Percentiles rank a stretch among this genome's conserved stretches.
Evolutionary conservation across 2,113 vertebrate species (phyloP).

Genomic region (Hippotragus niger): DNA sequence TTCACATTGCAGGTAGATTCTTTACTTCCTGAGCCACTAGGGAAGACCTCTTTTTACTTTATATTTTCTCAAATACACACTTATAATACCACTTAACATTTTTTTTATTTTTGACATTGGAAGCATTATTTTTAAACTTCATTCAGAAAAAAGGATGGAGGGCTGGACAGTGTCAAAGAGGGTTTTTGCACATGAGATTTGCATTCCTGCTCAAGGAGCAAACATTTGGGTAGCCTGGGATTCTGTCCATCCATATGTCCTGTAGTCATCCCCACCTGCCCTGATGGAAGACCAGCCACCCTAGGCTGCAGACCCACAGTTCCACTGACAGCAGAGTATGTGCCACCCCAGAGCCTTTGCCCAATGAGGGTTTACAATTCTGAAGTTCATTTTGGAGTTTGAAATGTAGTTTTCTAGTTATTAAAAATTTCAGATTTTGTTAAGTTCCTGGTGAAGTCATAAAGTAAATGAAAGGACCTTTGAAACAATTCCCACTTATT

Average conservation of each 20-base stretch:
- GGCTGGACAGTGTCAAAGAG: background rate
- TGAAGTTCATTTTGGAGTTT: background rate
- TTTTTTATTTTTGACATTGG: background rate
- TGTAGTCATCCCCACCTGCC: background rate
- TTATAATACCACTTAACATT: background rate
- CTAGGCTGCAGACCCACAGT: background rate
- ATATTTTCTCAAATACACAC: background rate
- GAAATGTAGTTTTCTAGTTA: background rate
- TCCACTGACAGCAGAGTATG: background rate
- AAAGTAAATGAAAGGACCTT: background rate
- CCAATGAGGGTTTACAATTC: background rate
- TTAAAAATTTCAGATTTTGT: background rate
- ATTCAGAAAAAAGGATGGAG: background rate
- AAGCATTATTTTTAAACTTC: background rate
- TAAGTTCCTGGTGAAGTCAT: background rate
- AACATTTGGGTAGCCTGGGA: background rate
- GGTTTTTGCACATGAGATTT: background rate
- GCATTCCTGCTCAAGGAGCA: background rate
- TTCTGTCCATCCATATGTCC: background rate
- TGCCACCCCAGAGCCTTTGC: background rate
- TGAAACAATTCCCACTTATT: background rate
- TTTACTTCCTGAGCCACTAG: background rate
- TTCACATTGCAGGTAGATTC: background rate
- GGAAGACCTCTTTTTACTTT: background rate
- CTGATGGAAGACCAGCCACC: background rate